Base-by-base conservation (phyloP, 2,888 invertebrate species). In the Scotopteryx bipunctaria region DNA sequence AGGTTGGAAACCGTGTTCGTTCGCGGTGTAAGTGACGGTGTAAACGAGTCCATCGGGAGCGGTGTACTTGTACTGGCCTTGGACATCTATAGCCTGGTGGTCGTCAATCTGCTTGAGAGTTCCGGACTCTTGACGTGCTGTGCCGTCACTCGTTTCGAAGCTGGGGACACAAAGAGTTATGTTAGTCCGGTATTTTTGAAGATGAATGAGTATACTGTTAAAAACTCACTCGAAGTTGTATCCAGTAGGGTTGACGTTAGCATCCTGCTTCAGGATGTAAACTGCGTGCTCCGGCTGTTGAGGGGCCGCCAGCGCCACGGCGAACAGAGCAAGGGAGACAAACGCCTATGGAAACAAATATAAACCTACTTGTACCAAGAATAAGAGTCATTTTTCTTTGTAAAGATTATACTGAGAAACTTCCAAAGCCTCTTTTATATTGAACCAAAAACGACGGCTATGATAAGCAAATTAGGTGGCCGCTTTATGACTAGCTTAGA, bases 1-100 rank as follows among this genome's bases (percentile, higher is more conserved):
- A 1, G 89, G 88, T 51, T 88, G 91, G 86, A 90, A 93, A 29
- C 93, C 93, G 72, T 92, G 89, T 71, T 93, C 92, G 73, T 92
- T 86, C 11, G 93, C 93, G 42, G 81, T 76, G 82, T 86, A 93
- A 6, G 82, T 88, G 49, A 92, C 83, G 40, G 86, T 83, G 80
- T 92, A 92, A 16, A 86, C 78, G 41, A 88, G 80, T 4, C 92
- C 92, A 63, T 92, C 91, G 31, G 91, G 89, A 2, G 84, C 91
- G 15, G 83, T 77, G 83, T 91, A 92, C 51, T 82, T 85, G 83
- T 90, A 92, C 61, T 76, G 83, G 41, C 93, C 93, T 44, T 80
- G 80, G 5, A 92, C 92, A 46, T 85, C 85, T 15, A 91, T 76
- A 1, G 91, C 85, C 54, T 90, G 81, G 60, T 91, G 86, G 59